These are phyloP conservation scores for Dendrocincla fuliginosa DNA, from an alignment of 2,797 vertebrate genomes.

Conservation along the genomic window DNA sequence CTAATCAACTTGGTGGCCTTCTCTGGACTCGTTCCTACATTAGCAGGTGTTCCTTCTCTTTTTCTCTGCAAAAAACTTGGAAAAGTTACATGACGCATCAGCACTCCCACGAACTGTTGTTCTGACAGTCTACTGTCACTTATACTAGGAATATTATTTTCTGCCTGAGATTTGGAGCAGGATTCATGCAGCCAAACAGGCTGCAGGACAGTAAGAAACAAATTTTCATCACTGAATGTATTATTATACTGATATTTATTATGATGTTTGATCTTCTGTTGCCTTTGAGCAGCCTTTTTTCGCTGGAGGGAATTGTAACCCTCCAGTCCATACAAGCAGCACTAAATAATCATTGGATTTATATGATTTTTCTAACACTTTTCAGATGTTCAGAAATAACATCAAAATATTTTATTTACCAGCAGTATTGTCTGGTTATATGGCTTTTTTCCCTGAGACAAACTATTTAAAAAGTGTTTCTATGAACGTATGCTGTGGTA, in stretches of 20 bases:
- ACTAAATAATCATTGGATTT: not conserved
- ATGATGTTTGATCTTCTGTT: not conserved
- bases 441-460: not conserved
- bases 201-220: not conserved
- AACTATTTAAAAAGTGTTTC: not conserved
- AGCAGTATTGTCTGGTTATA: not conserved
- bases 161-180: not conserved
- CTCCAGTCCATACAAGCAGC: not conserved
- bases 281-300: not conserved
- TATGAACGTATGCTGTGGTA: not conserved
- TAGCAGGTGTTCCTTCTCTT: not conserved
- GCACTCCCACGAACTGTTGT: accelerated
- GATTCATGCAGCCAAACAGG: not conserved
- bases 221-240: not conserved
- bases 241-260: not conserved
- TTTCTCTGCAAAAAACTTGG: not conserved
- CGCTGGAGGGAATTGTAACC: not conserved
- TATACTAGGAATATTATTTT: not conserved
- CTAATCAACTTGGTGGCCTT: not conserved
- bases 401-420: not conserved
- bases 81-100: not conserved
- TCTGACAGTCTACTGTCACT: not conserved
- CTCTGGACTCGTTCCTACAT: not conserved
- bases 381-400: not conserved
- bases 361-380: not conserved